A percentile compares a stretch with the other conserved stretches of the same genome.
phyloP scores from a whole-genome alignment of 30 jellyfish, hydroid and myxozoan genomes.

The Morbakka virulenta region DNA sequence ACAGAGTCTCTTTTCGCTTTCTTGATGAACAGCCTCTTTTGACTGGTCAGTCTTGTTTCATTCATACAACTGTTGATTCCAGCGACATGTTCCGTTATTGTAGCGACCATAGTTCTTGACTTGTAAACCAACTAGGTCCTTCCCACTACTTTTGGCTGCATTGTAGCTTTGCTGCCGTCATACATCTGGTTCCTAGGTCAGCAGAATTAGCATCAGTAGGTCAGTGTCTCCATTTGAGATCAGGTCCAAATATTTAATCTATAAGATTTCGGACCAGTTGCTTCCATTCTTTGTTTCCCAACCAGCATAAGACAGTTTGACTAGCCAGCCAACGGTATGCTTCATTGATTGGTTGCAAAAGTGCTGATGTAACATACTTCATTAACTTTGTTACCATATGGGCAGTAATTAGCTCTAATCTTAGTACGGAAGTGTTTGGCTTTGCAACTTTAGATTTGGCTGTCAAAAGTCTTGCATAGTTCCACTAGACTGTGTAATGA shows the following conservation, averaged over 20 bases:
- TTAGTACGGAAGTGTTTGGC: conserved; percentile 6
- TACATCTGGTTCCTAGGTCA: conserved; percentile 29
- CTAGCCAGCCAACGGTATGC: conserved; percentile 10
- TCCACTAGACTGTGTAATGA: conserved; percentile 1
- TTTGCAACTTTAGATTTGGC: conserved; percentile 17
- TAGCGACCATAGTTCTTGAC: neutral
- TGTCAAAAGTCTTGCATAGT: conserved; percentile 1
- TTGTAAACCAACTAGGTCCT: conserved; percentile 21
- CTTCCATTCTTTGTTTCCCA: conserved; percentile 30
- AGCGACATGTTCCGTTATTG: neutral
- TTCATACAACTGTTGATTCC: neutral
- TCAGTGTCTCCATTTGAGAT: conserved; percentile 17
- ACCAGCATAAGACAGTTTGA: conserved; percentile 52
- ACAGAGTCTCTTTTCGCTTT: neutral
- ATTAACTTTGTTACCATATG: conserved; percentile 4
- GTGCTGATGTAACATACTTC: conserved; percentile 1
- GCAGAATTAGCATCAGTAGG: conserved; percentile 34
- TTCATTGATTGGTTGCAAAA: neutral
- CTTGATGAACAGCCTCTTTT: neutral
- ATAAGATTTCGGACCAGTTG: neutral
- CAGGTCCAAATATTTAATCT: neutral
- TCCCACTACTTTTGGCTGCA: neutral
- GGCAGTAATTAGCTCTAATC: conserved; percentile 13
- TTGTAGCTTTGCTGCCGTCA: neutral
- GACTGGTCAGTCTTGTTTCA: neutral